Conservation (phyloP, 92 coral and sea anemone genomes). For the Parazoanthus atlanticus region DNA sequence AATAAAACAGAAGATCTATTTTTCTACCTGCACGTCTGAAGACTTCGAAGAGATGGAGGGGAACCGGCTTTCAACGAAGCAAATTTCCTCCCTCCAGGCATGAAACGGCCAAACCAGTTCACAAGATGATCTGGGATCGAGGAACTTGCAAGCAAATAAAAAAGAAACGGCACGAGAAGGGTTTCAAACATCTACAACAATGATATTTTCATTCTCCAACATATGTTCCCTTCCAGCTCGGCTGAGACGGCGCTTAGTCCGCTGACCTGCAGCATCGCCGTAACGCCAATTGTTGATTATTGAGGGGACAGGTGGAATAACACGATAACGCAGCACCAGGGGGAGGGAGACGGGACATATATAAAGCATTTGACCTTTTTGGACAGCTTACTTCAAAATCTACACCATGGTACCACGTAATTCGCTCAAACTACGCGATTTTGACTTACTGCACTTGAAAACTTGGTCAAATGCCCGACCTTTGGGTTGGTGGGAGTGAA, state of each 20-base stretch:
- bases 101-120: conserved; percentile 80
- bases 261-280: conserved; percentile 51
- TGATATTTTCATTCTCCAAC: conserved; percentile 39
- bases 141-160: conserved; percentile 71
- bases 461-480: neutral
- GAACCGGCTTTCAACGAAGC: conserved; percentile 80
- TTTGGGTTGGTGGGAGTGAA: neutral
- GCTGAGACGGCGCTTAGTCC: conserved; percentile 48
- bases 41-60: conserved; percentile 66
- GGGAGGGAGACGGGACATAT: neutral
- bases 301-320: neutral
- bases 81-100: conserved; percentile 98
- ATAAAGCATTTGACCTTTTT: neutral
- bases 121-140: conserved; percentile 65
- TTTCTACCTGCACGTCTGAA: conserved; percentile 66
- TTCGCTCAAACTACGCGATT: neutral
- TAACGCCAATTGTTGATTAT: neutral
- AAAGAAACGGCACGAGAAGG: conserved; percentile 58
- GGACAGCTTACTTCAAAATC: neutral
- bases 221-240: conserved; percentile 44
- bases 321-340: neutral
- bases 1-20: conserved; percentile 26
- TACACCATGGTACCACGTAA: neutral
- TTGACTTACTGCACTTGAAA: neutral
- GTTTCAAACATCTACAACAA: conserved; percentile 79